Base-by-base conservation (phyloP, 2,888 invertebrate species). In the Hirtodrosophila trivittata region DNA sequence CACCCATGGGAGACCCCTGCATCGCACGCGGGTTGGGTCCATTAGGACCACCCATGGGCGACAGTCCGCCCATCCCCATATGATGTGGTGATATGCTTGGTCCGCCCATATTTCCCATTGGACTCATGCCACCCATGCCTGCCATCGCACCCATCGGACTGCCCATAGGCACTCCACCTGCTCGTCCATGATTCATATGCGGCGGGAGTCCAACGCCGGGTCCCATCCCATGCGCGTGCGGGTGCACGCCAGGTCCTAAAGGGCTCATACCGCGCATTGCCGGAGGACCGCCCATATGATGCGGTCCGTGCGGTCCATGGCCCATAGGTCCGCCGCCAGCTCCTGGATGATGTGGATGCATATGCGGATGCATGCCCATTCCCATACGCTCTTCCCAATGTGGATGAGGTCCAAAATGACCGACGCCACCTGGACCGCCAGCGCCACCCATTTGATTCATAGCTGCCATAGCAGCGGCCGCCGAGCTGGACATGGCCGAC, bases 341-440 rank as follows among this genome's bases (percentile, higher is more conserved):
- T 7, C 68, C 93, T 92, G 94, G 94, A 71, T 93, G 93, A 41
- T 93, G 93, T 90, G 94, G 94, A 87, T 94, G 94, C 93, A 93
- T 94, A 85, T 93, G 94, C 18, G 94, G 93, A 91, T 94, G 93
- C 83, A 83, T 87, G n/a, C 84, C 75, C 75, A 86, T 91, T 87
- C 89, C 83, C 88, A 76, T 89, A 54, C 93, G 93, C 88, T 93
- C 91, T 38, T 93, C 93, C 88, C 89, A 89, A 43, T 88, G 88
- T 8, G 84, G 83, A 51, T 85, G 85, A 5, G 75, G 82, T 45
- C 87, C 88, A 65, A 88, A 89, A 54, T 89, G 89, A 2, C 86
- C 77, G 30, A 86, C 81, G 21, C 86, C 82, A 10, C 87, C 86
- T 0, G 85, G 81, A 6, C 86, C 81, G 3, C 80, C 76, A 1